A percentile compares a stretch with the other conserved stretches of the same genome.
Conservation (phyloP, 2,797 vertebrate species). For the Psittacula echo region DNA sequence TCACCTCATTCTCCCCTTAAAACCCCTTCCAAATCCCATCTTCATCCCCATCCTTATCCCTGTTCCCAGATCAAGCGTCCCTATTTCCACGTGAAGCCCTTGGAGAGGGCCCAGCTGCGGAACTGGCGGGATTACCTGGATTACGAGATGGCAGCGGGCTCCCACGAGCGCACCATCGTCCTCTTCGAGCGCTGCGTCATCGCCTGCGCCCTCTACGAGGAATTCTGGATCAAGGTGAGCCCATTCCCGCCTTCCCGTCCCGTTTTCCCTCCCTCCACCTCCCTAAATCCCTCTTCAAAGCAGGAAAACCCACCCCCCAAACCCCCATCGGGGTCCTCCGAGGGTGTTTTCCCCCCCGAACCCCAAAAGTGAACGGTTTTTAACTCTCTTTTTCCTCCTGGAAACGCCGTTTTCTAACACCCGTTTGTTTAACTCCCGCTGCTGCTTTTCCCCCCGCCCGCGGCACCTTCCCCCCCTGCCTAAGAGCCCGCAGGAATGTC, state of each 20-base stretch:
- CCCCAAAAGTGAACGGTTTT: no score
- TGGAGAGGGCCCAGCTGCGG: not conserved
- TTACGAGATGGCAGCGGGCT: not conserved
- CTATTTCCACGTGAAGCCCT: not conserved
- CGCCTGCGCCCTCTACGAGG: constrained; percentile 85
- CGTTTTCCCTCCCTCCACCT: not conserved
- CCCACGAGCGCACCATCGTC: constrained; percentile 72
- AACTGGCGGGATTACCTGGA: not conserved
- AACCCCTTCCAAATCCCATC: not conserved
- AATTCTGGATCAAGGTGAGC: not conserved
- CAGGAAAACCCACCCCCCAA: not conserved
- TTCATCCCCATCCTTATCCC: not conserved
- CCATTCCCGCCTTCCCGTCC: not conserved
- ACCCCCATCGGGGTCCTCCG: no score
- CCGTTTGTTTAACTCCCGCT: no score
- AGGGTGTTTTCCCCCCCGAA: no score
- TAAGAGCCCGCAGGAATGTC: no score
- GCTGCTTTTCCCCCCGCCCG: no score
- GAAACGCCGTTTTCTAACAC: no score
- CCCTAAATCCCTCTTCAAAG: not conserved
- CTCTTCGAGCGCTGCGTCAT: constrained; percentile 90
- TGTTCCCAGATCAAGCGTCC: not conserved
- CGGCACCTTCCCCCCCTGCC: no score
- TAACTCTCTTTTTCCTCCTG: no score
- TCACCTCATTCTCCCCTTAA: not conserved